Conservation (phyloP, 30 jellyfish, hydroid and myxozoan genomes). For the Aurelia aurita region DNA sequence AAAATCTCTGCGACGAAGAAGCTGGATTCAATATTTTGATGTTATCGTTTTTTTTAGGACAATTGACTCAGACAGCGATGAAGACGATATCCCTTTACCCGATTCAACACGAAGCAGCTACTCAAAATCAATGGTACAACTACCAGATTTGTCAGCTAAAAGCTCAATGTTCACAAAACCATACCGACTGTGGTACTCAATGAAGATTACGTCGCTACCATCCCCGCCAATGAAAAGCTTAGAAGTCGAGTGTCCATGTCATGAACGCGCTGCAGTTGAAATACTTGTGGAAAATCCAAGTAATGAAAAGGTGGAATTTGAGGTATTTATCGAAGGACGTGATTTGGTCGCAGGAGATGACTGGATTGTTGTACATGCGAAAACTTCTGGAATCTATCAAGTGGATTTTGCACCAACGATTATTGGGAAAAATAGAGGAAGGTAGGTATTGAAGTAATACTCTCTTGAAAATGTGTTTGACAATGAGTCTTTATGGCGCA, state of each 20-base stretch:
- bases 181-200: slow-evolving; percentile 87
- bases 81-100: slow-evolving; percentile 51
- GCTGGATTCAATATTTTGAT: neutral
- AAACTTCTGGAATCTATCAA: slow-evolving; percentile 70
- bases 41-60: slow-evolving; percentile 9
- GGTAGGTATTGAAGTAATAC: slow-evolving; percentile 32
- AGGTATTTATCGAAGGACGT: slow-evolving; percentile 72
- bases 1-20: no score
- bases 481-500: no score
- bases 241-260: slow-evolving; percentile 70
- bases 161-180: slow-evolving; percentile 68
- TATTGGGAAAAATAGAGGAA: slow-evolving; percentile 68
- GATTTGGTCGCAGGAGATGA: slow-evolving; percentile 80
- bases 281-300: slow-evolving; percentile 81
- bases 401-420: slow-evolving; percentile 76
- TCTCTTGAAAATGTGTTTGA: no score
- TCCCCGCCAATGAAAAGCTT: slow-evolving; percentile 68
- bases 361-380: slow-evolving; percentile 52
- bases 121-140: slow-evolving; percentile 24
- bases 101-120: slow-evolving; percentile 3
- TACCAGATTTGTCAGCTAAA: slow-evolving; percentile 31
- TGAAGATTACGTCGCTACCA: slow-evolving; percentile 70
- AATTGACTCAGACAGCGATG: slow-evolving; percentile 83
- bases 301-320: slow-evolving; percentile 41
- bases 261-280: slow-evolving; percentile 62